Conservation (phyloP, 1,140 invertebrate species). For the Ostrea denselamellosa region DNA sequence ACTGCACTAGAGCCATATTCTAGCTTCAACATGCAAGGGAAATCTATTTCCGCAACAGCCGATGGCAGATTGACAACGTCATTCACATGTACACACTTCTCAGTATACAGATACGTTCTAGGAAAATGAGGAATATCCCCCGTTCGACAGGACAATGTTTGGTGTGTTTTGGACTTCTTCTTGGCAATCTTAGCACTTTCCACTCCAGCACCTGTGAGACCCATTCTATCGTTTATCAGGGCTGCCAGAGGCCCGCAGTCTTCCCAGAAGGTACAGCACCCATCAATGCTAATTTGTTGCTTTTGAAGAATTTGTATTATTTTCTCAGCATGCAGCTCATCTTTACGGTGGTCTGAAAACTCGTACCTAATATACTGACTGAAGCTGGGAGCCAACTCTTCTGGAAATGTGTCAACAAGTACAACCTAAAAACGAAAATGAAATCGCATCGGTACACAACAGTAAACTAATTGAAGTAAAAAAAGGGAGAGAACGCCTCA, state of each 20-base stretch:
- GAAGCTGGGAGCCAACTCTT: not conserved
- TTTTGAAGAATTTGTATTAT: conserved; percentile 57
- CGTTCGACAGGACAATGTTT: conserved; percentile 37
- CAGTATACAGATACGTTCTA: conserved; percentile 56
- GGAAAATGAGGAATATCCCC: conserved; percentile 63
- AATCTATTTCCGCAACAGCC: conserved; percentile 14
- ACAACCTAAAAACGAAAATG: conserved; percentile 56
- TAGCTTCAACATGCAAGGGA: conserved; percentile 64
- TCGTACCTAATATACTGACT: conserved; percentile 55
- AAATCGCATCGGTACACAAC: not conserved
- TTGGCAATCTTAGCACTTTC: conserved; percentile 61
- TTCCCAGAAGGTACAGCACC: conserved; percentile 66
- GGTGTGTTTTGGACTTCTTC: conserved; percentile 62
- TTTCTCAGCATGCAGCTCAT: conserved; percentile 48
- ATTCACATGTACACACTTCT: conserved; percentile 43
- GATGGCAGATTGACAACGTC: conserved; percentile 43
- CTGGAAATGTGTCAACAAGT: conserved; percentile 57
- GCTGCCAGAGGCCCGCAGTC: conserved; percentile 62
- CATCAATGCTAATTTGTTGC: conserved; percentile 48
- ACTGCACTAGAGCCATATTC: conserved; percentile 67
- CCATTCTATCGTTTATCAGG: conserved; percentile 51
- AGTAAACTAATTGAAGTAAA: not conserved
- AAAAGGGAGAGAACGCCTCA: not conserved
- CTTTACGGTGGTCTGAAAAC: conserved; percentile 58
- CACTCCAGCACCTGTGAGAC: conserved; percentile 47